phyloP scores from a whole-genome alignment of 2,888 invertebrate species.

The Sarcophaga rosellei region DNA sequence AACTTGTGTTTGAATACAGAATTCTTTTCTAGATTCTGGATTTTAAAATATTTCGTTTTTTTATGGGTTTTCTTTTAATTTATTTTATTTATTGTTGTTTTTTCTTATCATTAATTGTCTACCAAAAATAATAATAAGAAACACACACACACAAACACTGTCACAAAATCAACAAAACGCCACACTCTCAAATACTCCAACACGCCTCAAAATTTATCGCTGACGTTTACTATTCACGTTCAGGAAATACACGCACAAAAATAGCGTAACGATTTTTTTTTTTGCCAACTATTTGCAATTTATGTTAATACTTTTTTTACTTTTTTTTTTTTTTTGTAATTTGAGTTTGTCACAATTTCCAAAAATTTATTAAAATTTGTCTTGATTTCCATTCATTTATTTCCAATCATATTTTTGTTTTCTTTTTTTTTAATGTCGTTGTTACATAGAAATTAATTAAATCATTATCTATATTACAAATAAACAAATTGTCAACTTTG shows the following conservation, averaged over 20 bases:
- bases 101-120: conserved; percentile 48
- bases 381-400: conserved; percentile 2
- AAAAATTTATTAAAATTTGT: not conserved
- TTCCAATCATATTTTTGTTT: not conserved
- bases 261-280: not conserved
- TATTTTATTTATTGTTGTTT: conserved; percentile 9
- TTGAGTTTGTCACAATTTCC: not conserved
- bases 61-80: not conserved
- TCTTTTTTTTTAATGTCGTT: not conserved
- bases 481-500: conserved; percentile 35
- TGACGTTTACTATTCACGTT: conserved; percentile 26
- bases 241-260: conserved; percentile 17
- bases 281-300: conserved; percentile 5
- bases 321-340: not conserved
- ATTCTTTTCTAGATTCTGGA: conserved; percentile 7
- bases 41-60: not conserved
- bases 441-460: not conserved
- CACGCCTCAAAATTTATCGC: conserved; percentile 24
- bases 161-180: conserved; percentile 3
- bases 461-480: not conserved
- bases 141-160: conserved; percentile 3
- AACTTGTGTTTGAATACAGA: not conserved
- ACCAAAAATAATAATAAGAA: not conserved
- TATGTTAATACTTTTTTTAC: not conserved
- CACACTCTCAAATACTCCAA: not conserved